Conservation (phyloP, 2,797 vertebrate genomes). For the Onychomys arenicola region DNA sequence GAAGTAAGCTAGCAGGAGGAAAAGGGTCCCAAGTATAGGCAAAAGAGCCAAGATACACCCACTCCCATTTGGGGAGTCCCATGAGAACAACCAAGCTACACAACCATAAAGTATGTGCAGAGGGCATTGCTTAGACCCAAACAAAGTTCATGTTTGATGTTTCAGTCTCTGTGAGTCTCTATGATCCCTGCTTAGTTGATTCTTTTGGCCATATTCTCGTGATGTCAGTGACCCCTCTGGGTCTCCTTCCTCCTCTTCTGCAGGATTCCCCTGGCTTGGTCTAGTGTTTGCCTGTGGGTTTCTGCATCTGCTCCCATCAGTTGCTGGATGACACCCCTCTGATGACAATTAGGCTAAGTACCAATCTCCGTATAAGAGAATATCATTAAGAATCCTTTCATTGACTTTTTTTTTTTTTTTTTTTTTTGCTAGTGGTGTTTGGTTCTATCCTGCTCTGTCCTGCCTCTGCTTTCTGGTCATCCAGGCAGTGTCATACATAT, state of each 20-base stretch:
- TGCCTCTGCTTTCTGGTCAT: neutral
- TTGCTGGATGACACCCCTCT: neutral
- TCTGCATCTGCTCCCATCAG: neutral
- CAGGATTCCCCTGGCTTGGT: neutral
- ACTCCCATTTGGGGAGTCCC: neutral
- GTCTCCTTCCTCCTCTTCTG: neutral
- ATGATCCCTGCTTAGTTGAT: neutral
- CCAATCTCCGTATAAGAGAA: neutral
- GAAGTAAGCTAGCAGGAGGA: neutral
- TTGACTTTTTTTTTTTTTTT: neutral
- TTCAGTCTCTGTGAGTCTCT: neutral
- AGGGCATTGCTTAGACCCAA: neutral
- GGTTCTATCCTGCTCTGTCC: neutral
- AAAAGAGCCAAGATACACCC: neutral
- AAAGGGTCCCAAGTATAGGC: neutral
- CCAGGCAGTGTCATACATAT: neutral
- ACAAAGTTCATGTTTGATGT: neutral
- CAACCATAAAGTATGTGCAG: neutral
- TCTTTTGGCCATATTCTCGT: neutral
- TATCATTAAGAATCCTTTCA: neutral
- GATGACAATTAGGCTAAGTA: neutral
- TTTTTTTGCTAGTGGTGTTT: neutral
- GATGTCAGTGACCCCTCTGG: neutral
- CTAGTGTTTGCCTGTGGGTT: neutral
- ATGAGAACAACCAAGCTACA: neutral